Evolutionary conservation across 2,797 vertebrate genomes (phyloP), one percentile per base, ranked within the genome.

Genomic region (Smutsia gigantea): DNA sequence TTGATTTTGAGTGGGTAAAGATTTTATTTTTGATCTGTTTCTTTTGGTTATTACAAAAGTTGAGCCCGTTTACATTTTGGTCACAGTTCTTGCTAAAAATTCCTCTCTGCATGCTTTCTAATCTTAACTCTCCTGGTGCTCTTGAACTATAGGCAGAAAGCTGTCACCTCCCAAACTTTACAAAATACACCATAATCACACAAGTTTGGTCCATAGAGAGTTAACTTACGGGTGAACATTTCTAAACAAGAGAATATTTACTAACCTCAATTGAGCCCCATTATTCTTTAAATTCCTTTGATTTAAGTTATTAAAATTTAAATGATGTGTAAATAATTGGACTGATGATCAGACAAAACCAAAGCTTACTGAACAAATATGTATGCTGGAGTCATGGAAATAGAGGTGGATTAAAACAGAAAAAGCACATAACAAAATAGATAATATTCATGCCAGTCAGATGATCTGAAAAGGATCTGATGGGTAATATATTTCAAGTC

Each of bases 301-400:
- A 96, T 97, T 97, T 97, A 96, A 84, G 92, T 96, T 96, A 97
- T 97, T 97, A 95, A 97, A 95, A 96, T 97, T 95, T 97, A 97
- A 97, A 97, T 96, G 88, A 96, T 96, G 71, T 97, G 94, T 97
- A 97, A 97, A 98, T 94, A 95, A 97, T 89, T 96, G 95, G 87
- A 87, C 75, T 87, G 90, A 95, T 96, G 87, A 97, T 97, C 82
- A 97, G 72, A 94, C 85, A 95, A 96, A 96, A 97, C 29, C 51
- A 94, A 97, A 71, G 71, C 83, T 92, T 84, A 49, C 82, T 96
- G 78, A 97, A 61, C 51, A 97, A 97, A 97, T 79, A 96, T 89
- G 74, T 55, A 64, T 83, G 21, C 53, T 63, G 87, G 42, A 92
- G 61, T 88, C 11, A 18, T 64, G 81, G 63, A 95, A 96, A 96